Evolutionary conservation across 2,888 invertebrate genomes (phyloP).

Genomic region (Brachypterus glaber): DNA sequence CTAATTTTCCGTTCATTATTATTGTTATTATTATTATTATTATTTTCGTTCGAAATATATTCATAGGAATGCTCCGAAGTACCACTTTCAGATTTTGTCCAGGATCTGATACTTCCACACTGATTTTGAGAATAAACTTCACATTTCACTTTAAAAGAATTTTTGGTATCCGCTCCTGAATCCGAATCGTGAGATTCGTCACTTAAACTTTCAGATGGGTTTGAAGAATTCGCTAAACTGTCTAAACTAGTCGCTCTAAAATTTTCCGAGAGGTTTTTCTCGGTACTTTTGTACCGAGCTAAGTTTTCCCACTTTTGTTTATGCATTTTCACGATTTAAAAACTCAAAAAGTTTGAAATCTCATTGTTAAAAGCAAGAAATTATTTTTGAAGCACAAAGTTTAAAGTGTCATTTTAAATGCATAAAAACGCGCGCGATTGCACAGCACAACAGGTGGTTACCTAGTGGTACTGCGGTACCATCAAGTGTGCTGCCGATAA

Average conservation of each 20-base stretch:
- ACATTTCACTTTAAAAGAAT: constrained; percentile 36
- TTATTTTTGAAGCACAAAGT: too few relatives aligned
- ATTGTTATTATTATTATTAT: constrained; percentile 14
- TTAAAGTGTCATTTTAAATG: too few relatives aligned
- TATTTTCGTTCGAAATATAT: constrained; percentile 21
- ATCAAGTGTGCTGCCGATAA: constrained; percentile 18
- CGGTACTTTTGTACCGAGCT: constrained; percentile 13
- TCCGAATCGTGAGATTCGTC: constrained; percentile 53
- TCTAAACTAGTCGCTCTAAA: constrained; percentile 51
- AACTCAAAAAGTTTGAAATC: too few relatives aligned
- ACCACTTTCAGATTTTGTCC: constrained; percentile 25
- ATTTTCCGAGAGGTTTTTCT: constrained; percentile 23
- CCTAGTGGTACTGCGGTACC: constrained; percentile 15
- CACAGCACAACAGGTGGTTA: too few relatives aligned
- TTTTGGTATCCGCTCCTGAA: constrained; percentile 51
- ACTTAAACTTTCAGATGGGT: constrained; percentile 51
- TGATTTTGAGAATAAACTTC: constrained; percentile 36
- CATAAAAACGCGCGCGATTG: too few relatives aligned
- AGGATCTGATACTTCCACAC: constrained; percentile 31
- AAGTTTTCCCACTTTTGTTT: constrained; percentile 25
- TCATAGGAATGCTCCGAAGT: constrained; percentile 32
- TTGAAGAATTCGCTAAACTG: constrained; percentile 60
- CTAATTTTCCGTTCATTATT: constrained; percentile 21
- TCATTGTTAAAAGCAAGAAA: too few relatives aligned
- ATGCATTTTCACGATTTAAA: constrained; percentile 23